Base-by-base conservation (phyloP, 1,140 invertebrate genomes). In the Lysiphlebus fabarum region DNA sequence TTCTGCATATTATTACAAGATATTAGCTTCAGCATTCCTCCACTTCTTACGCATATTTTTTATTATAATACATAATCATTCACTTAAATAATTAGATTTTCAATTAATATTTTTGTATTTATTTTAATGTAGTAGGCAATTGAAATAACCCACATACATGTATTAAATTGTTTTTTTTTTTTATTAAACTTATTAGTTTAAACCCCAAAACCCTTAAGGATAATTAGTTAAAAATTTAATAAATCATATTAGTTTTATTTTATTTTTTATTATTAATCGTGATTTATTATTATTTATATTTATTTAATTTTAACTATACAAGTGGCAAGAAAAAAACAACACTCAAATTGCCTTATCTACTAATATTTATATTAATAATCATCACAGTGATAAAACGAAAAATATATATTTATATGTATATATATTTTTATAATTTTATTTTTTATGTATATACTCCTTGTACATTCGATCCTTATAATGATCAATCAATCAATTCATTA, bases 331-430 rank as follows among this genome's bases (percentile, higher is more conserved):
- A 70, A 67, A n/a, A 74, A 77, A 73, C 68, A 73, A 76, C 71
- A 74, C 69, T 71, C 67, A 74, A 76, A 75, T 62, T 67, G 63
- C 67, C 67, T 75, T 75, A 74, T 58, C 57, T 70, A 62, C 68
- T 74, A 75, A 68, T 76, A 70, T 72, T 71, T 70, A 71, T 74
- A 70, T 67, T 70, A 71, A 70, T 75, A 78, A 74, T 75, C 72
- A 78, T 76, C 76, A 78, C 76, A 78, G 76, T 75, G 74, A 76
- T 75, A 76, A 26, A 78, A 78, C 74, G 69, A 78, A 78, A 76
- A 74, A 75, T 71, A 75, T 72, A 74, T 75, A n/a, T n/a, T n/a
- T n/a, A 66, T 69, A 66, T 67, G 67, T 70, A 63, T 69, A 65
- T 57, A 42, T 59, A 53, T 58, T 51, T 65, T 49, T 51, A n/a